Conservation (phyloP, 2,113 vertebrate genomes). For the Gasterosteus aculeatus region DNA sequence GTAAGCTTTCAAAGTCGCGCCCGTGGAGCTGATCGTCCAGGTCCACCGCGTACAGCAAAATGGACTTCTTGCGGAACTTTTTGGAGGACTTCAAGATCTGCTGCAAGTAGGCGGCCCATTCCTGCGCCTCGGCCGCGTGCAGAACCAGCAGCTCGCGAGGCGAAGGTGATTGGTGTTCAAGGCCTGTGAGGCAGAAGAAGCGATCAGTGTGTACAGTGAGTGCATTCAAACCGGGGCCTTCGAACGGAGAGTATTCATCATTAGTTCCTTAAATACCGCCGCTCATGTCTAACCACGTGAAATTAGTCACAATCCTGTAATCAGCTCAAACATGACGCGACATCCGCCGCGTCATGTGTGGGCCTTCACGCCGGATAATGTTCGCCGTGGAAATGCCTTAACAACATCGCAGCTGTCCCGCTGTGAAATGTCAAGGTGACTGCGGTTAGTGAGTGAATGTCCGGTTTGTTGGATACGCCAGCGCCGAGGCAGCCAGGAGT, state of each 20-base stretch:
- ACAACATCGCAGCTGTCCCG: constrained; percentile 57
- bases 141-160: constrained; percentile 73
- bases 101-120: constrained; percentile 80
- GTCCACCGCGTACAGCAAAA: constrained; percentile 58
- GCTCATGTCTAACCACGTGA: neutral
- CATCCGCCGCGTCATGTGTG: constrained; percentile 44
- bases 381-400: constrained; percentile 51
- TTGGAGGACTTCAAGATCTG: constrained; percentile 68
- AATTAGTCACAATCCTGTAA: constrained; percentile 38
- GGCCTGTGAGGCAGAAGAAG: constrained; percentile 47
- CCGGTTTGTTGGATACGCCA: constrained; percentile 60
- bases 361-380: constrained; percentile 35
- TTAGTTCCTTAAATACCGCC: constrained; percentile 21
- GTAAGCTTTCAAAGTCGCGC: constrained; percentile 59
- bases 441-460: constrained; percentile 68
- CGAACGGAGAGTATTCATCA: constrained; percentile 11
- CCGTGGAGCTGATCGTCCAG: constrained; percentile 39
- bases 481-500: constrained; percentile 50
- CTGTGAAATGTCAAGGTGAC: constrained; percentile 68
- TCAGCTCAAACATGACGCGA: constrained; percentile 34
- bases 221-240: constrained; percentile 13
- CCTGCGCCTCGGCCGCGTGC: constrained; percentile 74
- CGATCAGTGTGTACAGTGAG: constrained; percentile 13
- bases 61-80: constrained; percentile 54
- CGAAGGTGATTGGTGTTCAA: constrained; percentile 17